Base-by-base conservation (phyloP, 2,797 vertebrate species). In the Protonibea diacanthus region DNA sequence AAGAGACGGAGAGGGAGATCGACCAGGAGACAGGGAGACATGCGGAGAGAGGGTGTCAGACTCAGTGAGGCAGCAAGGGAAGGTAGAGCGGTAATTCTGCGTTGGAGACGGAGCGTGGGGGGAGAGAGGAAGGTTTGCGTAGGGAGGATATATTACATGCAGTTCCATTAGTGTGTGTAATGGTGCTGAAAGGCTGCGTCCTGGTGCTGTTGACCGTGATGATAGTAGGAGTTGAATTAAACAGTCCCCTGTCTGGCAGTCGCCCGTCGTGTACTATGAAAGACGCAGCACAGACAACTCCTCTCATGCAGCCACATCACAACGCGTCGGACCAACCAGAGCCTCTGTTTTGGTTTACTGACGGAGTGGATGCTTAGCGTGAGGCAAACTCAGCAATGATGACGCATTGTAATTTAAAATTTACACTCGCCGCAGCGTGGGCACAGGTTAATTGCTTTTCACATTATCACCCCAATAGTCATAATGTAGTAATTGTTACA, bases 161-260 rank as follows among this genome's bases (percentile, higher is more conserved):
- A 66, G 72, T 91, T 92, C 90, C 89, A 93, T 93, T 92, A 91
- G 87, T 65, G 88, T 84, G 93, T 89, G 91, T 94, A 93, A 94
- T 91, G 89, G 86, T 81, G 92, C 92, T 92, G 92, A 93, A 93
- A 93, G 89, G 76, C 80, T 65, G 85, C 66, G 74, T 88, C 85
- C 86, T 70, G 86, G 55, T 56, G 82, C 85, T 76, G 83, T 76
- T 93, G 88, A 89, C 89, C 84, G 52, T 69, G 74, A 81, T 86
- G 81, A 74, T 69, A 21, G 86, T 80, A 66, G 76, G 85, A 90
- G 89, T 69, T 87, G 88, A 89, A 86, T 92, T 87, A 90, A 93
- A 91, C 80, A 80, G 78, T 62, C 73, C 44, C 33, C 85, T 81
- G 86, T 88, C 85, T 83, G 82, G 57, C 72, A n/a, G 61, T 27